Evolutionary conservation across 2,888 invertebrate species (phyloP), one percentile per base, ranked within the genome.

Genomic region (Hipparchia semele): DNA sequence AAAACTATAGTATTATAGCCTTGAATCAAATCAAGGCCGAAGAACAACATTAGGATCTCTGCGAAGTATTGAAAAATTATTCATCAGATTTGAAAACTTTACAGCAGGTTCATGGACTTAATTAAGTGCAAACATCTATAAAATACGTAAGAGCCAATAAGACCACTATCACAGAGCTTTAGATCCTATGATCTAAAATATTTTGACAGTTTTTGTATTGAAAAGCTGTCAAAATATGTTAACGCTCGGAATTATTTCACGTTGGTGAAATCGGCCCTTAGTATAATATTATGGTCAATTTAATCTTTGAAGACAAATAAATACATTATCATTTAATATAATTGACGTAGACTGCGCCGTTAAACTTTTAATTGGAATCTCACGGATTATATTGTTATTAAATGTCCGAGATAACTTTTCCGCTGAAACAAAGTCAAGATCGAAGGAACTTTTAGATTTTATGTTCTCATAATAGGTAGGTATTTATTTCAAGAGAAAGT

Each of bases 341-440:
- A 39, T 60, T 54, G 60, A 70, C 66, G 56, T 67, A 72, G 59
- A 45, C 70, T 62, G 58, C 60, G 68, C 67, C 5, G 39, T 60
- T 62, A 53, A 93, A 92, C 90, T 93, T 93, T 92, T 93, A 92
- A 93, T 93, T 93, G 91, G 92, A 86, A 81, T 84, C 81, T 82
- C 83, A 79, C 83, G 73, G 78, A 74, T 78, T 77, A 75, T 76
- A 75, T 77, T 74, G 76, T 77, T 73, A 71, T 73, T 75, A 76
- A 83, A 82, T 83, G 79, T 81, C 79, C 82, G 84, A 84, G 86
- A 85, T 86, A 86, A 88, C 86, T 85, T 72, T 69, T 56, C 69
- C 71, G 13, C 60, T 71, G 69, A 68, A 71, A 65, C 64, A 54
- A 67, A 68, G 23, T 56, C 23, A 68, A 68, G 71, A 71, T 71